Evolutionary conservation across 2,797 vertebrate genomes (phyloP).

Genomic region (Gallinago solitaria): DNA sequence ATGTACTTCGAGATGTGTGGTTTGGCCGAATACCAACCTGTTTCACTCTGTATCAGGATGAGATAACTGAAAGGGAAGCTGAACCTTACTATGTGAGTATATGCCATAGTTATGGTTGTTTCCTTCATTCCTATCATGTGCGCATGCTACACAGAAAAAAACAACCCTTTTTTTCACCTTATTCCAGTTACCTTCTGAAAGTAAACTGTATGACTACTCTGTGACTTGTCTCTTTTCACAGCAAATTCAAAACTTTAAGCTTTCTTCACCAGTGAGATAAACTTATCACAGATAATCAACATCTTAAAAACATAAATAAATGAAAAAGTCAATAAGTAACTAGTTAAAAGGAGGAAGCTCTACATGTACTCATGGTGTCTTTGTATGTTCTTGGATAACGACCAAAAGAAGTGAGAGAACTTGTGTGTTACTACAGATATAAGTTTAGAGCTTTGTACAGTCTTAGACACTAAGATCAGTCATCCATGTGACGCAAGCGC

Average conservation of each 20-base stretch:
- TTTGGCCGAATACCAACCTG: conserved; percentile 96
- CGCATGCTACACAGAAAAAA: not conserved
- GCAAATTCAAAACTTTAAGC: not conserved
- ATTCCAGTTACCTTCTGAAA: not conserved
- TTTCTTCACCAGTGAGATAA: not conserved
- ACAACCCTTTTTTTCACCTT: not conserved
- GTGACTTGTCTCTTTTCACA: not conserved
- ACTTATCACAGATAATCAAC: not conserved
- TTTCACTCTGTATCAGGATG: conserved; percentile 94
- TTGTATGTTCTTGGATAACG: not conserved
- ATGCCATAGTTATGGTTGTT: not conserved
- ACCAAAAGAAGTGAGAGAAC: not conserved
- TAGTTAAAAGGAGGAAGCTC: not conserved
- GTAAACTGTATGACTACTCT: accelerated
- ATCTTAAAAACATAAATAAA: not conserved
- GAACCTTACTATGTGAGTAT: conserved; percentile 95
- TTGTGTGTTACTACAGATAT: not conserved
- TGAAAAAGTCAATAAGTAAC: not conserved
- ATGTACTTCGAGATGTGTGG: conserved; percentile 97
- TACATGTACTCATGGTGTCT: not conserved
- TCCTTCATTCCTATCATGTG: not conserved
- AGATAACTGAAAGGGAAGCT: conserved; percentile 93
- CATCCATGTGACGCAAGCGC: not conserved
- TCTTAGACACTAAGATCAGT: not conserved
- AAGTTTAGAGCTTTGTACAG: not conserved